phyloP scores from a whole-genome alignment of 2,888 invertebrate species.

The Drosophila austrosaltans region DNA sequence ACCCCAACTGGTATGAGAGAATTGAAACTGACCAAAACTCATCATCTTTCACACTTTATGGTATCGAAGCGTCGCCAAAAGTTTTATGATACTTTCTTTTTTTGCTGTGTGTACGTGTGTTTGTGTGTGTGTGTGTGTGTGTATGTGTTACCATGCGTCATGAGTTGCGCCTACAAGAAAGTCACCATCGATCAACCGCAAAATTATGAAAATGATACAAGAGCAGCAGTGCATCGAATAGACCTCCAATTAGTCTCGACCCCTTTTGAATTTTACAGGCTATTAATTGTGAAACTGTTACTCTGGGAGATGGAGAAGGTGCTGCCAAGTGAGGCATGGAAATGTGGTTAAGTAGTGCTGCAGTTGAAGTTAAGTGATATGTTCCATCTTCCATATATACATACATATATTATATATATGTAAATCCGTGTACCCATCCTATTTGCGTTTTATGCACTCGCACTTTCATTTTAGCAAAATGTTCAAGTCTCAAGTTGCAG shows the following conservation, averaged over 20 bases:
- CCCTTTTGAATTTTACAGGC: conserved; percentile 35
- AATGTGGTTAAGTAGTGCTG: conserved; percentile 55
- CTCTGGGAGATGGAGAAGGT: conserved; percentile 16
- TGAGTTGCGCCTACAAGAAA: conserved; percentile 55
- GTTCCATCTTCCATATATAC: conserved; percentile 13
- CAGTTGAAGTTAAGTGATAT: conserved; percentile 32
- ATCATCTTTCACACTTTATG: conserved; percentile 22
- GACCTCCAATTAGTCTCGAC: conserved; percentile 6
- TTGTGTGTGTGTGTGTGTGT: conserved; percentile 4
- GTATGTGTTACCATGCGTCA: conserved; percentile 38
- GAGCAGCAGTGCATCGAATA: conserved; percentile 42
- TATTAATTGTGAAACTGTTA: conserved; percentile 64
- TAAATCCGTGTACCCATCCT: conserved; percentile 12
- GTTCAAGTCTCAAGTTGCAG: conserved; percentile 26
- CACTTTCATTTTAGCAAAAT: conserved; percentile 63
- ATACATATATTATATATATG: too few relatives aligned
- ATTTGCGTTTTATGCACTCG: conserved; percentile 39
- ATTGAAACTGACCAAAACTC: conserved; percentile 26
- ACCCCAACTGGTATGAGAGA: conserved; percentile 54
- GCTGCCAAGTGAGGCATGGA: conserved; percentile 51
- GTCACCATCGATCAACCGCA: conserved; percentile 63
- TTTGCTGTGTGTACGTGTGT: conserved; percentile 21
- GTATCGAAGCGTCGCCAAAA: conserved; percentile 43
- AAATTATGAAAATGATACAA: conserved; percentile 57
- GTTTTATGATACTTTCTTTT: conserved; percentile 71